Conservation (phyloP, 2,888 invertebrate species). For the Malthinus seriepunctatus region DNA sequence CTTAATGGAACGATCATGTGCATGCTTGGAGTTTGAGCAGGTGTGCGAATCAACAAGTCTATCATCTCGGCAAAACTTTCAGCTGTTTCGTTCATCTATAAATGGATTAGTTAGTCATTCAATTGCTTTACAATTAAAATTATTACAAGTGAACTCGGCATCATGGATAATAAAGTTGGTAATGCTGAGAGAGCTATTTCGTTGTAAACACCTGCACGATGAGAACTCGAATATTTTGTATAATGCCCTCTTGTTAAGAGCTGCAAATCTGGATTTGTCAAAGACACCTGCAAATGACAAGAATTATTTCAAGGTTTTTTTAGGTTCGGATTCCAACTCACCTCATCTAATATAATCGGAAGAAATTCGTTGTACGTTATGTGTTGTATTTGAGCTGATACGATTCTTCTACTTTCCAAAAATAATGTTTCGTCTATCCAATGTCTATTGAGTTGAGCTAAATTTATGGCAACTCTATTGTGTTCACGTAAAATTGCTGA, state of each 20-base stretch:
- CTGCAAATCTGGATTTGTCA: conserved; percentile 63
- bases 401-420: conserved; percentile 73
- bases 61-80: conserved; percentile 57
- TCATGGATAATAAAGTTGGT: conserved; percentile 76
- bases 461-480: conserved; percentile 73
- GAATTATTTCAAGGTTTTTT: neutral
- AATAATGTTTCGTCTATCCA: conserved; percentile 81
- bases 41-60: conserved; percentile 65
- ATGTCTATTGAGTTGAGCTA: conserved; percentile 72
- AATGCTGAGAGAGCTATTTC: conserved; percentile 76
- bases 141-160: conserved; percentile 68
- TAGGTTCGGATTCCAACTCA: conserved; percentile 61
- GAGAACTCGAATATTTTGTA: conserved; percentile 79
- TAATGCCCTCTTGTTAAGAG: conserved; percentile 72
- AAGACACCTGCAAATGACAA: neutral
- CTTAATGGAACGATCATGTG: conserved; percentile 54
- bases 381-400: conserved; percentile 81
- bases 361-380: conserved; percentile 84
- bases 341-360: conserved; percentile 76
- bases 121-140: no score
- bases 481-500: conserved; percentile 75
- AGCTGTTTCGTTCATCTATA: conserved; percentile 62
- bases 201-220: conserved; percentile 76
- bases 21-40: conserved; percentile 65
- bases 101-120: conserved; percentile 26